phyloP scores from a whole-genome alignment of 2,113 vertebrate genomes.

The Tilapia sparmanii region DNA sequence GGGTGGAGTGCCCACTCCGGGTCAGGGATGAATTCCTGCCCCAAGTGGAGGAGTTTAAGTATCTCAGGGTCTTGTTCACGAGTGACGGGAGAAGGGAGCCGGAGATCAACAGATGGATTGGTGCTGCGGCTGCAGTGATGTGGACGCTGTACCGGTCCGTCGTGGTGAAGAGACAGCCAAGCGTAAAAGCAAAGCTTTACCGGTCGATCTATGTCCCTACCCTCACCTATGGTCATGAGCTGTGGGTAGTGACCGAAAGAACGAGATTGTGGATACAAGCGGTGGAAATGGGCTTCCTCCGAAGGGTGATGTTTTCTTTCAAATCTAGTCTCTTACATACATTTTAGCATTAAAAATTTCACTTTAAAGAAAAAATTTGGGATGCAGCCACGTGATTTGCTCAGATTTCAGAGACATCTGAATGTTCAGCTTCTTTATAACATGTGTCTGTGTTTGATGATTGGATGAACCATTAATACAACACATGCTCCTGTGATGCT shows the following conservation, averaged over 20 bases:
- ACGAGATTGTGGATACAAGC: rapidly evolving
- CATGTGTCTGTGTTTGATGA: neutral
- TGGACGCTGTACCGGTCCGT: rapidly evolving
- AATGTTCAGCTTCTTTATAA: neutral
- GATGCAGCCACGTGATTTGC: neutral
- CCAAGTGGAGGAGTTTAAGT: neutral
- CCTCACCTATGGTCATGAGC: rapidly evolving
- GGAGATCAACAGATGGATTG: no score
- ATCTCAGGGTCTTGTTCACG: neutral
- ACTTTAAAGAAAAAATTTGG: neutral
- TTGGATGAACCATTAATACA: neutral
- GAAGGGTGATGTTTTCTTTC: neutral
- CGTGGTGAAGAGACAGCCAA: neutral
- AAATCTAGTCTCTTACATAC: neutral
- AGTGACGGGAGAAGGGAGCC: no score
- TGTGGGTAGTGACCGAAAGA: neutral
- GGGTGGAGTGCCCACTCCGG: neutral
- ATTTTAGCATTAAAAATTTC: neutral
- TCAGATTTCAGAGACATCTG: neutral
- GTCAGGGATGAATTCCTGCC: neutral
- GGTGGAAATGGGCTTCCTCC: rapidly evolving
- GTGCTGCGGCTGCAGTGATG: neutral
- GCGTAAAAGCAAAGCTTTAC: neutral
- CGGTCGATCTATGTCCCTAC: rapidly evolving
- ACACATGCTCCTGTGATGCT: neutral